phyloP scores from a whole-genome alignment of 2,888 invertebrate species.

The Troglohyphantes excavatus region DNA sequence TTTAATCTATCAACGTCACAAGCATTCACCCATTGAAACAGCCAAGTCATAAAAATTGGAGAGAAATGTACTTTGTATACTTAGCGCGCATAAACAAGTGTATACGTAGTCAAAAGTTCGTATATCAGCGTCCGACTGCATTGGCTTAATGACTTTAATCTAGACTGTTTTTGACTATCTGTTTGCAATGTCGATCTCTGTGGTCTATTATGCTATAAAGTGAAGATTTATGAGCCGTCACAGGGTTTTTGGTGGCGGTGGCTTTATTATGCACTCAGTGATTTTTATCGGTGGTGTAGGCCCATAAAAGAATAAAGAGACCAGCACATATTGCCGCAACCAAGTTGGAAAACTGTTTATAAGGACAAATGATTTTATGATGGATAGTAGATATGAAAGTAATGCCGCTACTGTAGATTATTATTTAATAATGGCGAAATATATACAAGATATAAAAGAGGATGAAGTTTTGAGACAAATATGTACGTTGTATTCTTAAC shows the following conservation, averaged over 20 bases:
- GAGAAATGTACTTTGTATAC: conserved; percentile 70
- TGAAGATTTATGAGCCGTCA: conserved; percentile 65
- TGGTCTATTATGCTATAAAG: conserved; percentile 70
- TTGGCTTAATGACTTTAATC: conserved; percentile 70
- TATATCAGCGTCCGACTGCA: conserved; percentile 66
- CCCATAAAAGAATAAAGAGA: conserved; percentile 50
- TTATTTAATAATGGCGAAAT: too few species aligned
- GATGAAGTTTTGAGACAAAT: too few species aligned
- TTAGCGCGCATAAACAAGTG: conserved; percentile 67
- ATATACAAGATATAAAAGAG: too few species aligned
- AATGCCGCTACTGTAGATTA: background rate
- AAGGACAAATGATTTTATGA: conserved; percentile 18
- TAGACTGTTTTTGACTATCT: conserved; percentile 67
- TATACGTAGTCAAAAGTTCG: conserved; percentile 60
- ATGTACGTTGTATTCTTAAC: too few species aligned
- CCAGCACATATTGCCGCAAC: conserved; percentile 27
- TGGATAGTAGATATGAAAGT: conserved; percentile 1
- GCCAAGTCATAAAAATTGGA: conserved; percentile 41
- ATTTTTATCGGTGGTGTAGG: conserved; percentile 52
- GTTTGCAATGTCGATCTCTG: conserved; percentile 64
- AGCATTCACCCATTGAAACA: conserved; percentile 36
- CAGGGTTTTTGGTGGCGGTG: conserved; percentile 39
- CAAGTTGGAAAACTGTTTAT: conserved; percentile 39
- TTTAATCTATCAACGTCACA: conserved; percentile 34
- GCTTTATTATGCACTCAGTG: conserved; percentile 45